Evolutionary conservation across 2,113 vertebrate species (phyloP), one percentile per base, ranked within the genome.

Genomic region (Sylvietta virens): DNA sequence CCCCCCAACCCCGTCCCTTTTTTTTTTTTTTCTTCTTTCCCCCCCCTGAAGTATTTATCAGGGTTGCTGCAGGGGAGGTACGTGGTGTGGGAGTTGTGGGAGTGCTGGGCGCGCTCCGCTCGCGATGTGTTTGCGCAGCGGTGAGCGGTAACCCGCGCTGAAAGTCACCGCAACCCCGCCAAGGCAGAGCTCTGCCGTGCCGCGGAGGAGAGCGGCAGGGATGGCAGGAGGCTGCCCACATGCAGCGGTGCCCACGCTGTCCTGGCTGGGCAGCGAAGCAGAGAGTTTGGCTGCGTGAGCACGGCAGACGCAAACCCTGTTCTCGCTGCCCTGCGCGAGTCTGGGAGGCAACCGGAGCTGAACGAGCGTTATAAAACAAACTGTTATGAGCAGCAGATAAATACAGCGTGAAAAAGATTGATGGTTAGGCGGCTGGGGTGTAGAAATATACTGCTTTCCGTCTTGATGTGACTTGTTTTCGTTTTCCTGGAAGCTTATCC

Each of bases 61-160:
- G 91, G 92, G 60, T 35, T 6, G 86, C 96, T 94, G 95, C 91
- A 82, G 94, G 95, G 96, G 96, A 96, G 95, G 95, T 96, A 92
- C 91, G 96, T 9, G 86, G 92, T 54, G 81, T 92, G 92, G 95
- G 94, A 91, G 92, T 62, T 91, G 95, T 90, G 94, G 93, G 91
- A 95, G 96, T 61, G 92, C 92, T 79, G 60, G 16, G 67, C 60
- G 33, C 78, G 85, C 91, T 85, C 79, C 2, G 20, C 61, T 85
- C 77, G 47, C 4, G n/a, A 35, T 58, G 80, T 77, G 93, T 96
- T 97, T 94, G 95, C 64, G 0, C 67, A 71, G 94, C 92, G 47
- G 71, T 12, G 87, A 95, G 94, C 10, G 4, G 84, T 71, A 81
- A 84, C 83, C 57, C 19, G 5, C 40, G 40, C 92, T 87, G 79